Evolutionary conservation across 30 jellyfish, hydroid and myxozoan genomes (phyloP), one percentile per base, ranked within the genome.

Genomic region (Morbakka virulenta): DNA sequence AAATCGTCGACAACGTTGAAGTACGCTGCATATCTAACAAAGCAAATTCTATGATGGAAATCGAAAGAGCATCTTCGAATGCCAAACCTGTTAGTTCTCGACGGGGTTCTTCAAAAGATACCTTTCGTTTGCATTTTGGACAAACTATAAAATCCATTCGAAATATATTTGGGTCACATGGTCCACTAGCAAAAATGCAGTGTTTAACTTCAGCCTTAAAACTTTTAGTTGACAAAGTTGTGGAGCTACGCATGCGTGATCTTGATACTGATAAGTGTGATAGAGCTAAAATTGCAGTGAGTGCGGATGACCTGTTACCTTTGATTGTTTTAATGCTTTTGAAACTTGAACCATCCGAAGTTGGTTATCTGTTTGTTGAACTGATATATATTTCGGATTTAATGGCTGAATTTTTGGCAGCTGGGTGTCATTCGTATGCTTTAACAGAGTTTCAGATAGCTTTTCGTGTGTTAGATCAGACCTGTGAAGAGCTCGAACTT

Each of bases 381-480:
- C 26, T 90, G 69, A 33, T 86, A 36, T 90, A 69, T 48, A 71
- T 78, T 6, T 83, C 91, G 3, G 97, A 89, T 50, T 50, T 83
- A 79, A 83, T 90, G 95, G 96, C 93, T 20, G 96, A 90, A 12
- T 90, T 90, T 52, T 68, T 90, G n/a, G 48, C 95, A 26, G 72
- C 86, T n/a, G 97, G 97, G 14, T 83, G 96, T 70, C 97, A 90
- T 72, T 90, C 97, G 23, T 90, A 90, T 62, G 95, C 97, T 0
- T 79, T 90, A 74, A 84, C 96, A 49, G 95, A 76, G 26, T 90
- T 90, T 66, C 97, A 90, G 36, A 84, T 80, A 4, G 97, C 94
- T 0, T 77, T 90, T 63, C 94, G 97, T 47, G 96, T 90, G 49
- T 69, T 90, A 36, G 95, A 85, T 51, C 95, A 90, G 79, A 86